Evolutionary conservation across 2,888 invertebrate genomes (phyloP).

Genomic region (Pachymerium ferrugineum): DNA sequence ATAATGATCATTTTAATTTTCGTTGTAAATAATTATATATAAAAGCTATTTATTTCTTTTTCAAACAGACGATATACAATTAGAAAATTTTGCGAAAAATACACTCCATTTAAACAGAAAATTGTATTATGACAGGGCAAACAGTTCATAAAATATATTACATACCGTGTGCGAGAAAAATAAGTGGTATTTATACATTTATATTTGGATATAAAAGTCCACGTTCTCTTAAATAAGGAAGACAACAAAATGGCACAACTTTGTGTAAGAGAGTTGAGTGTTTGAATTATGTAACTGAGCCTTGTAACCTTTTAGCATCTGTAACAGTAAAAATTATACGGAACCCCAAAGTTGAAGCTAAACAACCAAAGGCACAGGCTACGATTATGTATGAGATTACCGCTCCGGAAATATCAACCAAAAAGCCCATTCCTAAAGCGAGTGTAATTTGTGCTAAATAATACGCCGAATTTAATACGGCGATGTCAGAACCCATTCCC

Average conservation of each 20-base stretch:
- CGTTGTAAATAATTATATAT: background rate
- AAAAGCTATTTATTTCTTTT: background rate
- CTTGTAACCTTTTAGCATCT: background rate
- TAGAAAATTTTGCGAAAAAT: background rate
- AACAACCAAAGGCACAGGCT: slow-evolving; percentile 46
- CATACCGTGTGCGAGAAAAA: background rate
- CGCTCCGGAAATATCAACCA: slow-evolving; percentile 49
- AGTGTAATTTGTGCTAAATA: slow-evolving; percentile 51
- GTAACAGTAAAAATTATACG: slow-evolving; percentile 38
- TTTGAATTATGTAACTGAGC: background rate
- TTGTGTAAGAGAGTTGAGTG: background rate
- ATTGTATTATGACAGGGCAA: background rate
- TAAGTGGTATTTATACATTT: background rate
- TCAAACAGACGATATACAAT: background rate
- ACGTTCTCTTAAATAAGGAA: too few species aligned
- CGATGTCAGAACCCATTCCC: slow-evolving; percentile 43
- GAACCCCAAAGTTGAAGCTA: slow-evolving; percentile 42
- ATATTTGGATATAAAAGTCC: background rate
- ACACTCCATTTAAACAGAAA: background rate
- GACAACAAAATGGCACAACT: too few species aligned
- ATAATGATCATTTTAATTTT: background rate
- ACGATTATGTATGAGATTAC: slow-evolving; percentile 49
- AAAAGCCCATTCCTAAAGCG: slow-evolving; percentile 48
- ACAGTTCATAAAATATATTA: background rate
- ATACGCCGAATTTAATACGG: slow-evolving; percentile 49